Evolutionary conservation across 2,888 invertebrate genomes (phyloP).

Genomic region (Augiades crinisus): DNA sequence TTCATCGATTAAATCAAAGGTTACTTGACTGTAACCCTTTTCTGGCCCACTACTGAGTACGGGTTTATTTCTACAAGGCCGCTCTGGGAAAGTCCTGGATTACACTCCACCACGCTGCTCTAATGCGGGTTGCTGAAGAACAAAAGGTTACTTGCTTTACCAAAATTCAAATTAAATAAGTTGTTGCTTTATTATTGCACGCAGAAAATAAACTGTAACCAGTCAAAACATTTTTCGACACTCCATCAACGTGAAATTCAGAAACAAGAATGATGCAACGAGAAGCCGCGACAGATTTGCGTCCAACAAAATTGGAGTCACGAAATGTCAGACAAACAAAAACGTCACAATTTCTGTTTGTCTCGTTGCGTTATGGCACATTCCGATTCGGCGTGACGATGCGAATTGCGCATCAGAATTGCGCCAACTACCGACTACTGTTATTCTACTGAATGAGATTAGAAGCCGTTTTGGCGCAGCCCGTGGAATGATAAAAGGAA

Average conservation of each 20-base stretch:
- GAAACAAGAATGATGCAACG: slow-evolving; percentile 6
- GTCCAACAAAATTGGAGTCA: slow-evolving; percentile 5
- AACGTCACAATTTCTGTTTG: slow-evolving; percentile 16
- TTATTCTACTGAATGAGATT: slow-evolving; percentile 10
- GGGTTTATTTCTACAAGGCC: too few relatives aligned
- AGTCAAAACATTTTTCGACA: neutral
- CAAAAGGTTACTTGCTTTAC: too few relatives aligned
- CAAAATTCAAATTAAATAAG: too few relatives aligned
- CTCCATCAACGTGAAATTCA: neutral
- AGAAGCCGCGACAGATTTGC: slow-evolving; percentile 6
- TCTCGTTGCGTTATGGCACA: slow-evolving; percentile 7
- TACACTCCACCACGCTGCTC: too few relatives aligned
- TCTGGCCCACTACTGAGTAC: too few relatives aligned
- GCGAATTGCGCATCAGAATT: slow-evolving; percentile 40
- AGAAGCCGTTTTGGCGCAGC: slow-evolving; percentile 10
- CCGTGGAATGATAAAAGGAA: slow-evolving; percentile 24
- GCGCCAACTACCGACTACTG: slow-evolving; percentile 8
- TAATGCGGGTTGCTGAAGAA: too few relatives aligned
- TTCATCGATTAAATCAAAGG: slow-evolving; percentile 1
- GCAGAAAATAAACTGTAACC: neutral
- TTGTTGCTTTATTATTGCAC: too few relatives aligned
- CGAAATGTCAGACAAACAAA: slow-evolving; percentile 15
- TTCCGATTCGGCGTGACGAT: slow-evolving; percentile 35
- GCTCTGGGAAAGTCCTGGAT: too few relatives aligned
- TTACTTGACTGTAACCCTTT: too few relatives aligned